phyloP scores from a whole-genome alignment of 64 coral and sea anemone genomes.

The Stylophora pistillata region DNA sequence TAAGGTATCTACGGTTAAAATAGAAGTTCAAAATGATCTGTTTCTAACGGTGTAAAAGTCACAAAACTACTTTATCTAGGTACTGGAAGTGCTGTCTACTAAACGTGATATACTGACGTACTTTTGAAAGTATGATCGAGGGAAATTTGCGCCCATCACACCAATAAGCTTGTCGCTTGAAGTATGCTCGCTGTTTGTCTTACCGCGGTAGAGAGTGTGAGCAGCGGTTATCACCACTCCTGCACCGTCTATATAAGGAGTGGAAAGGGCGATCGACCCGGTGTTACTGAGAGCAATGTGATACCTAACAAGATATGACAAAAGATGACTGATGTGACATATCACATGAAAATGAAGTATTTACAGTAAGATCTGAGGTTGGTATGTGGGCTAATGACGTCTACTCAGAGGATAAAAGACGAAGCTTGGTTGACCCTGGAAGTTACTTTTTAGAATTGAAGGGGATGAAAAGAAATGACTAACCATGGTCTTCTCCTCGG shows the following conservation, averaged over 20 bases:
- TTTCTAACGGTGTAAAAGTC: background rate
- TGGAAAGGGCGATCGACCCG: constrained; percentile 1
- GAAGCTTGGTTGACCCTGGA: too few species aligned
- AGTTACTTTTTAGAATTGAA: too few species aligned
- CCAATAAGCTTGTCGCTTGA: constrained; percentile 25
- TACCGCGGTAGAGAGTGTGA: constrained; percentile 29
- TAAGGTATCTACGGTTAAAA: background rate
- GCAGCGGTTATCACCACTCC: constrained; percentile 26
- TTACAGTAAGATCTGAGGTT: too few species aligned
- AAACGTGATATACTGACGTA: background rate
- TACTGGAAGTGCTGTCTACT: background rate
- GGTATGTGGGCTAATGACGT: too few species aligned
- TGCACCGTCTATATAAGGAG: constrained; percentile 38
- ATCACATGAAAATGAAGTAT: too few species aligned
- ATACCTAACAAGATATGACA: background rate
- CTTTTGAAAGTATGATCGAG: constrained; percentile 51
- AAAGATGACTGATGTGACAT: too few species aligned
- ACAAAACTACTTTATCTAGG: background rate
- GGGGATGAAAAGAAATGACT: background rate
- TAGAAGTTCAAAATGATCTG: background rate
- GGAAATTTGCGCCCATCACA: constrained; percentile 47
- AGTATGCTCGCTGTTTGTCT: background rate
- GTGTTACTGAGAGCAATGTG: background rate
- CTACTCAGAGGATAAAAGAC: too few species aligned
- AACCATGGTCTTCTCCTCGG: constrained; percentile 67